A percentile compares a stretch with the other conserved stretches of the same genome.
These are phyloP conservation scores for Anoplopoma fimbria DNA, from an alignment of 2,113 vertebrate species.

Conservation along the genomic window DNA sequence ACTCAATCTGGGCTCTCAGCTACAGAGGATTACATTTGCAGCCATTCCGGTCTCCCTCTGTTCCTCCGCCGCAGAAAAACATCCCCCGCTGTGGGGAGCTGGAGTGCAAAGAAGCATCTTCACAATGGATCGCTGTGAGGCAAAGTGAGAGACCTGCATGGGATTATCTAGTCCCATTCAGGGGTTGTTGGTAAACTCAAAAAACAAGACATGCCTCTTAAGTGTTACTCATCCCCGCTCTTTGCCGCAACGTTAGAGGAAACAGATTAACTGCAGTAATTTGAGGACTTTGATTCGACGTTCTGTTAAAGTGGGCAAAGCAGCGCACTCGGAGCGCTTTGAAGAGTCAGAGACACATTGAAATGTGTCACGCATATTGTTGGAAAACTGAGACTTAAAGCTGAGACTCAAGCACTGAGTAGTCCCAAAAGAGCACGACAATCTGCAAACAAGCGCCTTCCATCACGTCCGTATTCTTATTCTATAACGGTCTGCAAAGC, in stretches of 20 bases:
- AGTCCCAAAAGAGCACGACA: background rate
- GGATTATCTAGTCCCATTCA: constrained; percentile 69
- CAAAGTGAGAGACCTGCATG: constrained; percentile 56
- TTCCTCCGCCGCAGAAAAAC: constrained; percentile 43
- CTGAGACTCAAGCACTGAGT: background rate
- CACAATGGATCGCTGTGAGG: constrained; percentile 63
- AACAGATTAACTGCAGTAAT: constrained; percentile 69
- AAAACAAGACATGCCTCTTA: constrained; percentile 51
- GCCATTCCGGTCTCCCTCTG: constrained; percentile 49
- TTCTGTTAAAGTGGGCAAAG: constrained; percentile 58
- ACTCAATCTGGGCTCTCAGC: constrained; percentile 63
- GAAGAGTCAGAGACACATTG: constrained; percentile 50
- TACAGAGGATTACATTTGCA: constrained; percentile 70
- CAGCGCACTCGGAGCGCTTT: constrained; percentile 38
- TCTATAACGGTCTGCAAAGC: background rate
- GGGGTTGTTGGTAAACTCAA: constrained; percentile 63
- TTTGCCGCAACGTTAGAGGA: constrained; percentile 60
- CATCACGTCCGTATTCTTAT: background rate
- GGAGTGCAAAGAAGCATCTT: constrained; percentile 33
- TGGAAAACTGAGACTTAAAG: constrained; percentile 26
- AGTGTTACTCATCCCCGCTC: constrained; percentile 52
- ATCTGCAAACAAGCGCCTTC: background rate
- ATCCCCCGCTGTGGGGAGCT: constrained; percentile 50
- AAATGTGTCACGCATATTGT: constrained; percentile 34
- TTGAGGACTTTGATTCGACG: constrained; percentile 63